These are phyloP conservation scores for Harpalus rufipes DNA, from an alignment of 2,888 invertebrate species.

Conservation along the genomic window DNA sequence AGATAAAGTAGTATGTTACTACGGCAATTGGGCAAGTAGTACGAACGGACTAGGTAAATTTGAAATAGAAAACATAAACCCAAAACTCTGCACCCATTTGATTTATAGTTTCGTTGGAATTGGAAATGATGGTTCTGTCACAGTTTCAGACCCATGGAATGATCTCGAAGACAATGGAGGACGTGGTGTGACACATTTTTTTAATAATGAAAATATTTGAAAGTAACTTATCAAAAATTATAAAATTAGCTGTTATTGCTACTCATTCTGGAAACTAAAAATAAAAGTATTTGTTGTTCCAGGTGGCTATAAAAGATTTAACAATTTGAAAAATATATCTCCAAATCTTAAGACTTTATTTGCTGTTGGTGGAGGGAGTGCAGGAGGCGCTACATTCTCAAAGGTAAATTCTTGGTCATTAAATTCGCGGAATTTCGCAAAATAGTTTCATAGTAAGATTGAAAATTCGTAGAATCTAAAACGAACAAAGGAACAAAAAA, in stretches of 20 bases:
- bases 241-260: no score
- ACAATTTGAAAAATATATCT: conserved; percentile 37
- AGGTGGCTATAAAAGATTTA: conserved; percentile 33
- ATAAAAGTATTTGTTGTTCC: no score
- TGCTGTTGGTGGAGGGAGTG: conserved; percentile 86
- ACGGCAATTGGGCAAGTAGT: conserved; percentile 88
- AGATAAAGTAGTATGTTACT: conserved; percentile 87
- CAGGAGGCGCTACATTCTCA: conserved; percentile 73
- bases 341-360: conserved; percentile 80
- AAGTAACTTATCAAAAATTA: no score
- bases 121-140: conserved; percentile 78
- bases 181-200: no score
- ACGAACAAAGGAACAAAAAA: no score
- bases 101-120: conserved; percentile 89
- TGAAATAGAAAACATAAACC: conserved; percentile 83
- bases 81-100: conserved; percentile 86
- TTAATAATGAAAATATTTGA: no score
- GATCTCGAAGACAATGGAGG: conserved; percentile 75
- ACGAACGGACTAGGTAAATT: conserved; percentile 83
- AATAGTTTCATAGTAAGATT: no score
- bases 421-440: no score
- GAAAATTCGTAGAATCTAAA: no score
- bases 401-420: no score
- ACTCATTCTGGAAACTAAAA: no score
- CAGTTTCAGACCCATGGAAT: conserved; percentile 81